phyloP scores from a whole-genome alignment of 2,113 vertebrate species.

The Hipposideros armiger region DNA sequence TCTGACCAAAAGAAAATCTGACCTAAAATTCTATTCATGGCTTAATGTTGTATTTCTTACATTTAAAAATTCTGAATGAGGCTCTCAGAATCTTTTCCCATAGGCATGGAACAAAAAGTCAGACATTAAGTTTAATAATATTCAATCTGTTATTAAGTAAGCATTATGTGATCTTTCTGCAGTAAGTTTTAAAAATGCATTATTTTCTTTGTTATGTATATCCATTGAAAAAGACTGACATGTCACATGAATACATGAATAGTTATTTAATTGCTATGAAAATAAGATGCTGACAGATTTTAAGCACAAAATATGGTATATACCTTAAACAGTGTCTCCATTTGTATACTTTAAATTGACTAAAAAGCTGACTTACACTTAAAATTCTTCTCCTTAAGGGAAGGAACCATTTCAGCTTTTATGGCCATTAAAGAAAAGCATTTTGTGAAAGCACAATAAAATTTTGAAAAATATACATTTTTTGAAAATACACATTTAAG shows the following conservation, averaged over 20 bases:
- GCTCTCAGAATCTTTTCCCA: neutral
- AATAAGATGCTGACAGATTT: neutral
- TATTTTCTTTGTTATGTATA: neutral
- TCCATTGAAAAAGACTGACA: neutral
- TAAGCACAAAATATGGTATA: slow-evolving; percentile 11
- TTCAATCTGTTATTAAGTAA: neutral
- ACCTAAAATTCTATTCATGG: neutral
- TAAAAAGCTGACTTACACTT: neutral
- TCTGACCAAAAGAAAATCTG: neutral
- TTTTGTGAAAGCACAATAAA: slow-evolving; percentile 22
- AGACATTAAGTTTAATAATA: neutral
- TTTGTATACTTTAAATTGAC: neutral
- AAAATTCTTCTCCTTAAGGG: slow-evolving; percentile 21
- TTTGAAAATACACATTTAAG: slow-evolving; percentile 8
- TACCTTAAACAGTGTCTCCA: neutral
- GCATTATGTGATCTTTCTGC: neutral
- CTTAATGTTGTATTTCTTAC: neutral
- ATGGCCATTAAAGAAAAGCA: neutral
- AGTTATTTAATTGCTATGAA: slow-evolving; percentile 25
- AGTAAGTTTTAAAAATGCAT: neutral
- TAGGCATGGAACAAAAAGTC: neutral
- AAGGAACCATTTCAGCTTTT: neutral
- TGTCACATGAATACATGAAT: neutral
- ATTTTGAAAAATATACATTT: slow-evolving; percentile 7
- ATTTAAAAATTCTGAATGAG: neutral